Percentiles rank a stretch among this genome's conserved stretches.
Evolutionary conservation across 2,888 invertebrate genomes (phyloP).

Genomic region (Ornithoptera priamus): DNA sequence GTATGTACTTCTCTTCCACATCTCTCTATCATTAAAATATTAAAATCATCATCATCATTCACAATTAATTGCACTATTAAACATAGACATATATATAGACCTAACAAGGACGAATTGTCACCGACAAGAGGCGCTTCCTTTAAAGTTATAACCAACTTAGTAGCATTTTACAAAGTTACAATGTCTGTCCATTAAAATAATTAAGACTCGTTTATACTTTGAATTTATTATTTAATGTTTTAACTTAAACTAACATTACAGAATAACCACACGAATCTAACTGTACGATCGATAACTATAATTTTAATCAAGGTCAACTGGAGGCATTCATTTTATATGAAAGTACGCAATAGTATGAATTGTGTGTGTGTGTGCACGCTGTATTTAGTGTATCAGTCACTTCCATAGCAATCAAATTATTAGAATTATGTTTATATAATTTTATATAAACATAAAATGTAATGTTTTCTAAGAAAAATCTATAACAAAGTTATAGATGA

Average conservation of each 20-base stretch:
- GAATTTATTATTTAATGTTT: not conserved
- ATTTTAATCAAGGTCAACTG: not conserved
- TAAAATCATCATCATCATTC: constrained; percentile 9
- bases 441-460: too few species aligned
- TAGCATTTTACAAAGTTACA: too few species aligned
- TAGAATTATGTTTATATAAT: too few species aligned
- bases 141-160: too few species aligned
- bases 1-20: too few species aligned
- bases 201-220: not conserved
- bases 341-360: not conserved
- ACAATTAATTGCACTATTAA: not conserved
- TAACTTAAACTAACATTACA: not conserved
- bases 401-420: not conserved
- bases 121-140: too few species aligned
- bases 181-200: not conserved
- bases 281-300: not conserved
- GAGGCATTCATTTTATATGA: constrained; percentile 1
- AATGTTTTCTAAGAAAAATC: too few species aligned
- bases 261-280: not conserved
- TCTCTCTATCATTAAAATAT: too few species aligned
- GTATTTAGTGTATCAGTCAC: not conserved
- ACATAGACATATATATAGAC: too few species aligned
- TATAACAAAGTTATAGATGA: too few species aligned
- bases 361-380: not conserved
- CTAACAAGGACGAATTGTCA: too few species aligned